Conservation (phyloP, 1,140 invertebrate genomes). For the Mamestra configurata region DNA sequence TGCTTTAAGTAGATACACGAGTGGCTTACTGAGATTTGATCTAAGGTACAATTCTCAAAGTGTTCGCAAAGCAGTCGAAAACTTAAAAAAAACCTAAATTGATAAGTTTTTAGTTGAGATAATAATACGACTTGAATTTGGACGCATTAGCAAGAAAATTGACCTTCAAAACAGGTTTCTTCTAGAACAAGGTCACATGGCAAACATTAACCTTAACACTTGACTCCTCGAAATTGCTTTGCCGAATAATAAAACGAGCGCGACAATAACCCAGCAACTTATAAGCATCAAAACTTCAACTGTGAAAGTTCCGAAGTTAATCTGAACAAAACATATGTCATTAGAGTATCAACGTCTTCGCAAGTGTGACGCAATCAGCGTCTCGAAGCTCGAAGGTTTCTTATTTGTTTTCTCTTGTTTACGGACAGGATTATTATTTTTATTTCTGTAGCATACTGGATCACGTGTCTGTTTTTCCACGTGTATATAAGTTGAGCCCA, state of each 20-base stretch:
- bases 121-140: no score
- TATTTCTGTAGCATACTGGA: not conserved
- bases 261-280: constrained; percentile 8
- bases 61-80: no score
- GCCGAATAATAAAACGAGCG: constrained; percentile 9
- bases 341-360: constrained; percentile 34
- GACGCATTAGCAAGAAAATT: no score
- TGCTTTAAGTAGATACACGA: no score
- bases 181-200: not conserved
- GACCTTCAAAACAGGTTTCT: not conserved
- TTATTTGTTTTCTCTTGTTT: constrained; percentile 40
- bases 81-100: no score
- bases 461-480: constrained; percentile 29
- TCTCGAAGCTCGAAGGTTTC: not conserved
- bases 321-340: constrained; percentile 42
- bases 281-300: constrained; percentile 14
- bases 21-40: no score
- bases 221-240: constrained; percentile 2
- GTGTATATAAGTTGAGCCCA: no score
- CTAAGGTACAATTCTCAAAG: no score
- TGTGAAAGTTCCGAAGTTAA: constrained; percentile 36
- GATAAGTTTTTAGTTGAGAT: no score
- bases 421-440: constrained; percentile 30
- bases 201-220: not conserved
- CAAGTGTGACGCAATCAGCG: constrained; percentile 22